Evolutionary conservation across 2,113 vertebrate species (phyloP).

Genomic region (Zosterops pallidus): DNA sequence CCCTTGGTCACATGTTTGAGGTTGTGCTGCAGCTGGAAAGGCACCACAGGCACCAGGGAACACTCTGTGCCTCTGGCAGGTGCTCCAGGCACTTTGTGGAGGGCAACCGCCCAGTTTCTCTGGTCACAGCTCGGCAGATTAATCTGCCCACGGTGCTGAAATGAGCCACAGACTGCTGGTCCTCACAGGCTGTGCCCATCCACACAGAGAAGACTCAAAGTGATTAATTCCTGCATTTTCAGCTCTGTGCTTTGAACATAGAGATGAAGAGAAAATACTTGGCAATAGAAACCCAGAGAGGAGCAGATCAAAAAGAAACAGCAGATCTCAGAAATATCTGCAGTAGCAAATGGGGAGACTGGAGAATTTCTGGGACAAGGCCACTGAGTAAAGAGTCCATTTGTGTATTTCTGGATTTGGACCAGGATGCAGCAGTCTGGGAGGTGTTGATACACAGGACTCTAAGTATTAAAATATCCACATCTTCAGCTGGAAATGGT

Average conservation of each 20-base stretch:
- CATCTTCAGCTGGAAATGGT: background rate
- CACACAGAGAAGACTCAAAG: background rate
- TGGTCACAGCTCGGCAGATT: background rate
- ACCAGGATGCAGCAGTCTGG: background rate
- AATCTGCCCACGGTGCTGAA: background rate
- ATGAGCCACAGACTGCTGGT: background rate
- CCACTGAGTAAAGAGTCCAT: background rate
- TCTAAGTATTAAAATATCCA: background rate
- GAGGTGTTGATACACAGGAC: background rate
- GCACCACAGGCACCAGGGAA: background rate
- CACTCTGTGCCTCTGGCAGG: background rate
- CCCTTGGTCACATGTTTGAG: background rate
- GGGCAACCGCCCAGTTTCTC: background rate
- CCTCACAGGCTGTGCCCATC: background rate
- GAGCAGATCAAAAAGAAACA: background rate
- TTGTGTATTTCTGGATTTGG: background rate
- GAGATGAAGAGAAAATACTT: slow-evolving; percentile 8
- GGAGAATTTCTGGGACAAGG: background rate
- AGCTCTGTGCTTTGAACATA: background rate
- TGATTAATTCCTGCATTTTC: background rate
- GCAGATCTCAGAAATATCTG: background rate
- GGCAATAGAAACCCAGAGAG: background rate
- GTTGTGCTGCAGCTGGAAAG: background rate
- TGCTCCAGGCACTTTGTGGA: background rate
- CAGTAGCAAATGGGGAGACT: background rate